Percentiles rank a stretch among this genome's conserved stretches.
Evolutionary conservation across 2,888 invertebrate species (phyloP).

Genomic region (Drosophila acutilabella): DNA sequence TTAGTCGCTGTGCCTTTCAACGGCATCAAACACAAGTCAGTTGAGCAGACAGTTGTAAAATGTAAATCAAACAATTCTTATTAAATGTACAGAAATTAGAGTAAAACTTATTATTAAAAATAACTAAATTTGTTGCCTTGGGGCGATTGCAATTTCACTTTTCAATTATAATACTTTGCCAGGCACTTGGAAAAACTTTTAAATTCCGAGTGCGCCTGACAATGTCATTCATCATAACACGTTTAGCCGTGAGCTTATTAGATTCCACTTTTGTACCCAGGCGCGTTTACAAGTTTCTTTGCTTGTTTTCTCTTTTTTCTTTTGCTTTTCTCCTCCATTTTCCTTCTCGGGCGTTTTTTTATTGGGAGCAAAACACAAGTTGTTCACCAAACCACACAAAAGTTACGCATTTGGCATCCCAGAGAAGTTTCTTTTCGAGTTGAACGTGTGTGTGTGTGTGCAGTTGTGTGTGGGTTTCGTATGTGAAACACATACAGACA

Average conservation of each 20-base stretch:
- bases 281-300: conserved; percentile 73
- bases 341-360: conserved; percentile 15
- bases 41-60: conserved; percentile 1
- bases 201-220: conserved; percentile 73
- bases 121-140: conserved; percentile 19
- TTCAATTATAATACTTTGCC: conserved; percentile 62
- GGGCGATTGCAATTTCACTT: conserved; percentile 54
- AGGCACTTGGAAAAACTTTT: conserved; percentile 49
- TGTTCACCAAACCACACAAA: conserved; percentile 49
- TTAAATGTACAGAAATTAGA: background rate
- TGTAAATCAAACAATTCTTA: conserved; percentile 7
- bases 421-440: conserved; percentile 42
- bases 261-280: conserved; percentile 76
- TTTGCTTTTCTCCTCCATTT: background rate
- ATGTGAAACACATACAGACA: conserved; percentile 32
- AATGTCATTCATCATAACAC: conserved; percentile 79
- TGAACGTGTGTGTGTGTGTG: conserved; percentile 4
- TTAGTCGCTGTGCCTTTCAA: conserved; percentile 48
- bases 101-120: conserved; percentile 34
- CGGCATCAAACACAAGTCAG: conserved; percentile 1
- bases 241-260: conserved; percentile 78
- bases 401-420: conserved; percentile 65
- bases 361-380: conserved; percentile 56
- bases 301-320: conserved; percentile 43
- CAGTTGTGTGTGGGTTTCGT: conserved; percentile 26